phyloP scores from a whole-genome alignment of 2,797 vertebrate genomes.

The Chaenodraco wilsoni region DNA sequence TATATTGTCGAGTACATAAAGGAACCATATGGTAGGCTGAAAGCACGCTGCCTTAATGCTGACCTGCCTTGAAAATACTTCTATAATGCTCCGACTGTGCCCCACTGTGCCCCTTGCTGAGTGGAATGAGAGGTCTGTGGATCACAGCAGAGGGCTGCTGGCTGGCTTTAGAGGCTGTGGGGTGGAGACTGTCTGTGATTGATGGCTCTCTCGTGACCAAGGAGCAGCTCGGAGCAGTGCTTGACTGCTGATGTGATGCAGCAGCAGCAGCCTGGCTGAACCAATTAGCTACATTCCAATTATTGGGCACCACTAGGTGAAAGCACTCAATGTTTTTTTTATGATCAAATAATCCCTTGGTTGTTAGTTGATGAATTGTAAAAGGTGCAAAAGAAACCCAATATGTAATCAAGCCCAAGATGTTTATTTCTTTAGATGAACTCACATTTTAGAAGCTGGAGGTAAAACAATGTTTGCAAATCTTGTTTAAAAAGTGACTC shows the following conservation, averaged over 20 bases:
- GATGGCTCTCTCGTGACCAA: conserved; percentile 45
- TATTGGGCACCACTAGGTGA: too few relatives aligned
- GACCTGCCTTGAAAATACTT: background rate
- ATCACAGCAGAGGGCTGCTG: conserved; percentile 36
- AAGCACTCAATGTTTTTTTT: too few relatives aligned
- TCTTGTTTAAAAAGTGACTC: too few relatives aligned
- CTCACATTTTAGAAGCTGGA: background rate
- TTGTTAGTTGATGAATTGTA: background rate
- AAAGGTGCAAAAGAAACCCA: background rate
- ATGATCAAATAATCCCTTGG: background rate
- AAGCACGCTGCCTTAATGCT: background rate
- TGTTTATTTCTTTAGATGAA: background rate
- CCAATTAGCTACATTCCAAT: background rate
- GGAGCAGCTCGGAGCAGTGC: conserved; percentile 6
- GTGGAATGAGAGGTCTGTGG: conserved; percentile 36
- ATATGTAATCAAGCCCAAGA: background rate
- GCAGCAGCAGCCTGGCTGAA: conserved; percentile 16
- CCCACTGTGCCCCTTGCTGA: conserved; percentile 9
- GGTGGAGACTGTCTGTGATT: conserved; percentile 45
- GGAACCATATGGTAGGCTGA: background rate
- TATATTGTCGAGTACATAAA: background rate
- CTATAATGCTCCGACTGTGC: conserved; percentile 2
- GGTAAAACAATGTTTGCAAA: background rate
- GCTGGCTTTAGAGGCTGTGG: conserved; percentile 38
- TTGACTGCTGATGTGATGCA: conserved; percentile 25